Conservation (phyloP, 1,140 invertebrate genomes). For the Aphaenogaster ashmeadi region DNA sequence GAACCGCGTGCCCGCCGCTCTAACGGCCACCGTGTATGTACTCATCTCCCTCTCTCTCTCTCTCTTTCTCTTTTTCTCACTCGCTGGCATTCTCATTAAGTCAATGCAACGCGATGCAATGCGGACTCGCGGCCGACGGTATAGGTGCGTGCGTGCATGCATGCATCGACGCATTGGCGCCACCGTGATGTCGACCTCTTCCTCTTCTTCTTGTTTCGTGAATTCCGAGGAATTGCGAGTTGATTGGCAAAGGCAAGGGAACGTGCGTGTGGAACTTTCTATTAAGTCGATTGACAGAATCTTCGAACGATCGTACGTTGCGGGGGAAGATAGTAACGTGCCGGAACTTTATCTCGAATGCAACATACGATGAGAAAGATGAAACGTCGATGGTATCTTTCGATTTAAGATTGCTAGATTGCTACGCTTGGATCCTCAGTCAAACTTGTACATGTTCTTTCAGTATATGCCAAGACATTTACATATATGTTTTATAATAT, state of each 20-base stretch:
- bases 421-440: not conserved
- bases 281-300: conserved; percentile 53
- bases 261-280: conserved; percentile 6
- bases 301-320: conserved; percentile 13
- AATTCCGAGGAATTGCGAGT: conserved; percentile 28
- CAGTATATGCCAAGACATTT: not conserved
- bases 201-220: conserved; percentile 36
- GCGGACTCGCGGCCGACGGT: conserved; percentile 20
- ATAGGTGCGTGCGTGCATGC: not conserved
- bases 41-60: conserved; percentile 10
- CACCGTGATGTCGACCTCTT: conserved; percentile 25
- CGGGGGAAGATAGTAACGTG: not conserved
- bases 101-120: conserved; percentile 28
- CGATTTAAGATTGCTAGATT: conserved; percentile 15
- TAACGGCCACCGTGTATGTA: conserved; percentile 21
- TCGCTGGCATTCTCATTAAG: conserved; percentile 61
- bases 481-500: not conserved
- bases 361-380: not conserved
- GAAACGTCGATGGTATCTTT: conserved; percentile 32
- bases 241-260: conserved; percentile 16
- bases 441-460: not conserved
- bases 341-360: conserved; percentile 41
- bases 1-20: conserved; percentile 17
- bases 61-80: not conserved
- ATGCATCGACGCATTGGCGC: conserved; percentile 57